Evolutionary conservation across 2,888 invertebrate genomes (phyloP).

Genomic region (Formica aserva): DNA sequence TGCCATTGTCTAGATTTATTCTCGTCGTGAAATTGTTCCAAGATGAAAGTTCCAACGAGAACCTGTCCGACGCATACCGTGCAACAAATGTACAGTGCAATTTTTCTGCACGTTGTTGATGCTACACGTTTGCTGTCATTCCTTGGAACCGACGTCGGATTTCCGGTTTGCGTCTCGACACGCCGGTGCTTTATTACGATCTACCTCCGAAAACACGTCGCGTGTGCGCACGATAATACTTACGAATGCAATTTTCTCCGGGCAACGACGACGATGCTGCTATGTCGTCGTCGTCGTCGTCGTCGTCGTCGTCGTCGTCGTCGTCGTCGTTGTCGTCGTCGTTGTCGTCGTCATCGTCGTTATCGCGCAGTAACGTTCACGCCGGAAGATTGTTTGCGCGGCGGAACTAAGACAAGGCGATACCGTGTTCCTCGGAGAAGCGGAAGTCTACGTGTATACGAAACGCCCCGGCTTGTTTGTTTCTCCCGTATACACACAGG

Average conservation of each 20-base stretch:
- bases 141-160: slow-evolving; percentile 42
- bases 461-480: slow-evolving; percentile 63
- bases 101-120: slow-evolving; percentile 28
- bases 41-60: slow-evolving; percentile 20
- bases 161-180: slow-evolving; percentile 47
- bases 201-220: slow-evolving; percentile 52
- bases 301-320: slow-evolving; percentile 19
- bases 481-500: slow-evolving; percentile 50
- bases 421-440: slow-evolving; percentile 33
- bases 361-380: slow-evolving; percentile 54
- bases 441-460: slow-evolving; percentile 44
- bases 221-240: slow-evolving; percentile 51
- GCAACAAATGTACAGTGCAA: slow-evolving; percentile 33
- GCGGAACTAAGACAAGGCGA: slow-evolving; percentile 56
- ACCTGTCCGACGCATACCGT: neutral
- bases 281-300: neutral
- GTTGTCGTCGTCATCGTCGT: slow-evolving; percentile 42
- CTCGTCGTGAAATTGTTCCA: slow-evolving; percentile 31
- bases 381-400: slow-evolving; percentile 45
- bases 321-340: slow-evolving; percentile 33
- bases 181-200: slow-evolving; percentile 48
- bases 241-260: slow-evolving; percentile 55
- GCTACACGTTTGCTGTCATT: slow-evolving; percentile 31
- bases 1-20: slow-evolving; percentile 21
- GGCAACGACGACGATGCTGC: slow-evolving; percentile 16